Percentiles rank a stretch among this genome's conserved stretches.
Evolutionary conservation across 2,797 vertebrate species (phyloP).

Genomic region (Aeoliscus strigatus): DNA sequence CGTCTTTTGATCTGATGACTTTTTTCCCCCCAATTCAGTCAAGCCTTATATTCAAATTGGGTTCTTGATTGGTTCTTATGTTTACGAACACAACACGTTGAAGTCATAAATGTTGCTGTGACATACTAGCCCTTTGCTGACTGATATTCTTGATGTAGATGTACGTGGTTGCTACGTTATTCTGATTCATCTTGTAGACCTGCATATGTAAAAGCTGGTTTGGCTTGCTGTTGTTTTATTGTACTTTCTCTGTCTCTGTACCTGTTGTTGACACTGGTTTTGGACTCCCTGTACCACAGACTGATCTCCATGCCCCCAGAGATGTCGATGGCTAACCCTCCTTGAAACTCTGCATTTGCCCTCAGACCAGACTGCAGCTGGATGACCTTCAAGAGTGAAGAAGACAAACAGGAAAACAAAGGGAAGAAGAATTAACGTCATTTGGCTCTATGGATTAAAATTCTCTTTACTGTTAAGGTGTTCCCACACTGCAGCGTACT

Average conservation of each 20-base stretch:
- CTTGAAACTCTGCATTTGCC: slow-evolving; percentile 82
- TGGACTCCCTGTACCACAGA: slow-evolving; percentile 97
- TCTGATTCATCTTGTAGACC: no score
- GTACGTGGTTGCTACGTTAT: no score
- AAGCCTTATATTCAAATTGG: no score
- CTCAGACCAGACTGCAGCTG: slow-evolving; percentile 90
- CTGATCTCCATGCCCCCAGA: slow-evolving; percentile 98
- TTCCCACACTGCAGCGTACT: no score
- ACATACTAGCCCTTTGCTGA: no score
- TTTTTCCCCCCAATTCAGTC: no score
- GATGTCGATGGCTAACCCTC: slow-evolving; percentile 91
- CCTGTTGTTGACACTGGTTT: slow-evolving; percentile 94
- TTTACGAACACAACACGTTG: no score
- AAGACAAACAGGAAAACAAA: background rate
- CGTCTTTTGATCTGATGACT: background rate
- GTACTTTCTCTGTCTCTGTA: slow-evolving; percentile 47
- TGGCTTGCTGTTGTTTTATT: background rate
- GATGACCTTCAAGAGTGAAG: slow-evolving; percentile 74
- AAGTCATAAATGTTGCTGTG: no score
- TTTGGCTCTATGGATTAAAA: no score
- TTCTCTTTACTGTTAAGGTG: no score
- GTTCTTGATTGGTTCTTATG: no score
- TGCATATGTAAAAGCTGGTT: background rate
- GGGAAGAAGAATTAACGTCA: background rate
- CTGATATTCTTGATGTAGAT: no score